phyloP scores from a whole-genome alignment of 2,113 vertebrate species.

The Aptenodytes forsteri region DNA sequence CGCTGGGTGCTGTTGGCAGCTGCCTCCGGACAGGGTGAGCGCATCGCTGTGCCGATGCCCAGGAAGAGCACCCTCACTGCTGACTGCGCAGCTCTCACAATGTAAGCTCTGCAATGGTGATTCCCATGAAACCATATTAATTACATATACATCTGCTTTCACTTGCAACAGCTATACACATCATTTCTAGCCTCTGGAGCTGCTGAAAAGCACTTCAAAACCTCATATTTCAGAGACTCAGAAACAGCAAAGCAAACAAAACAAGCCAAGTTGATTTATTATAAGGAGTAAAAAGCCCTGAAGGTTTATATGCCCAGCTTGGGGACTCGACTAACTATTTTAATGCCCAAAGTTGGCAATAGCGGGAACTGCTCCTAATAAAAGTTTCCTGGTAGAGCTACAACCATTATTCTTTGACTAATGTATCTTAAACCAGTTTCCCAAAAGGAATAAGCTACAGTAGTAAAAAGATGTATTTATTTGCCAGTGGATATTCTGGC shows the following conservation, averaged over 20 bases:
- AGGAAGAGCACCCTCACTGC: fast-evolving
- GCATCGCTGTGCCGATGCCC: neutral
- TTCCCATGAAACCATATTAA: neutral
- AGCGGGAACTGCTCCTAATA: neutral
- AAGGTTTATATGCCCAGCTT: neutral
- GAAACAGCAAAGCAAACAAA: conserved; percentile 5
- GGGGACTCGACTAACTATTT: conserved; percentile 38
- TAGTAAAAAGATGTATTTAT: neutral
- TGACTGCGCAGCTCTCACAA: fast-evolving
- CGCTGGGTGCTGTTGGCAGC: neutral
- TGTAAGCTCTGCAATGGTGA: no score
- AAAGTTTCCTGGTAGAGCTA: conserved; percentile 11
- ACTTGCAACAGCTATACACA: neutral
- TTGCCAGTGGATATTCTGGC: neutral
- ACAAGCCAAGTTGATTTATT: conserved; percentile 13
- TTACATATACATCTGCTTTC: neutral
- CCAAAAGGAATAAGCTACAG: neutral
- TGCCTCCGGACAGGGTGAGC: fast-evolving
- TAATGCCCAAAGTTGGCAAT: neutral
- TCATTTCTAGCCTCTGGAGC: neutral
- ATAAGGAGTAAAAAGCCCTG: neutral
- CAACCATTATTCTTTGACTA: conserved; percentile 15
- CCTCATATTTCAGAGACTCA: neutral
- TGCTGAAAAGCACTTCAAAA: neutral
- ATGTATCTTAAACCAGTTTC: neutral